Evolutionary conservation across 1,140 invertebrate species (phyloP).

Genomic region (Nomia melanderi): DNA sequence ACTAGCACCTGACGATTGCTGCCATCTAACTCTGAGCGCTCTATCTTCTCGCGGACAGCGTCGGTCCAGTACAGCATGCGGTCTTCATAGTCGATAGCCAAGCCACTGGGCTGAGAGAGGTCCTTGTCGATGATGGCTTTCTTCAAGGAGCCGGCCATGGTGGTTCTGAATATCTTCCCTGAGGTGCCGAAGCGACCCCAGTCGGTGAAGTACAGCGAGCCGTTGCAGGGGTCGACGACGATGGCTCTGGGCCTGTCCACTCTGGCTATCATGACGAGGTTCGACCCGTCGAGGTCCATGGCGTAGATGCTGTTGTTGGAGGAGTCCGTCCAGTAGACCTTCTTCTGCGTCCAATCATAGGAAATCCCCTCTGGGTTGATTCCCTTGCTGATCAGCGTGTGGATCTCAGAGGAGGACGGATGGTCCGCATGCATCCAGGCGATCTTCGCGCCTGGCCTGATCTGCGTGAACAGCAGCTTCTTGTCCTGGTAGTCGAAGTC

Average conservation of each 20-base stretch:
- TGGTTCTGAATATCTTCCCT: conserved; percentile 96
- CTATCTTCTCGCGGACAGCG: conserved; percentile 98
- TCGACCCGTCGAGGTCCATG: conserved; percentile 94
- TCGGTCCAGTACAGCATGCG: conserved; percentile 98
- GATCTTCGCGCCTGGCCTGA: conserved; percentile 93
- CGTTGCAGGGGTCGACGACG: conserved; percentile 98
- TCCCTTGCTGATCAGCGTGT: conserved; percentile 89
- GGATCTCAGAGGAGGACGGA: conserved; percentile 84
- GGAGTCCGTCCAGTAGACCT: conserved; percentile 98
- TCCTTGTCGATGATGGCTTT: conserved; percentile 94
- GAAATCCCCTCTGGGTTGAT: conserved; percentile 98
- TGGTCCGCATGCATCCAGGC: conserved; percentile 88
- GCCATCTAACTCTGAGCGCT: conserved; percentile 94
- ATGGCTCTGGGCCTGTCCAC: conserved; percentile 97
- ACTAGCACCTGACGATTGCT: conserved; percentile 89
- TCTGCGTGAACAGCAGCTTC: conserved; percentile 94
- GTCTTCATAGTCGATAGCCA: conserved; percentile 98
- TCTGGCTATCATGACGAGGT: conserved; percentile 95
- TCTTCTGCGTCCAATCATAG: conserved; percentile 98
- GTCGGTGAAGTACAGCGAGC: conserved; percentile 95
- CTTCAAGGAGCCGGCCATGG: conserved; percentile 97
- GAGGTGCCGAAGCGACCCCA: conserved; percentile 96
- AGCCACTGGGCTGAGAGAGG: conserved; percentile 96
- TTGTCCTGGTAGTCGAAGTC: conserved; percentile 97
- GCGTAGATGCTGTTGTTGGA: conserved; percentile 97